These are phyloP conservation scores for Eupithecia pulchellata DNA, from an alignment of 2,888 invertebrate species.

Conservation along the genomic window DNA sequence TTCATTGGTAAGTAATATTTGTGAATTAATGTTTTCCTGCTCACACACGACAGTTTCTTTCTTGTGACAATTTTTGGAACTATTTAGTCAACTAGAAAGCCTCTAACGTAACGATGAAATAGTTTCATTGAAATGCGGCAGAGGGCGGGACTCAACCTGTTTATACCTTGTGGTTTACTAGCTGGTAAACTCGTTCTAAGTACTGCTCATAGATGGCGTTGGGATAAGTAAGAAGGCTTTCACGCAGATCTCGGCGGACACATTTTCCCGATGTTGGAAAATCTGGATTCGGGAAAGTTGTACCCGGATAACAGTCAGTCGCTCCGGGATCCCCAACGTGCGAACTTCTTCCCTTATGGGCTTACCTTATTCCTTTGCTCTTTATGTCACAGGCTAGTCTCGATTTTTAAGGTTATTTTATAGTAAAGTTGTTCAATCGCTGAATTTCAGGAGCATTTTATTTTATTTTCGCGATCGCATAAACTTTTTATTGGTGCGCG, in stretches of 20 bases:
- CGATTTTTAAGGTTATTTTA: slow-evolving; percentile 37
- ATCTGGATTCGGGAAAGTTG: slow-evolving; percentile 71
- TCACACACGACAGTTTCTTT: neutral
- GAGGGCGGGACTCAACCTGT: slow-evolving; percentile 16
- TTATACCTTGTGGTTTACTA: neutral
- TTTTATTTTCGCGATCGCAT: slow-evolving; percentile 40
- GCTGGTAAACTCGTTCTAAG: slow-evolving; percentile 22
- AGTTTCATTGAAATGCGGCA: slow-evolving; percentile 6
- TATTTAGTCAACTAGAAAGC: slow-evolving; percentile 1
- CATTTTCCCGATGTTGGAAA: slow-evolving; percentile 55
- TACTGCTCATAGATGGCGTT: slow-evolving; percentile 46
- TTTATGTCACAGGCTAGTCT: slow-evolving; percentile 31
- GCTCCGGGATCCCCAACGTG: slow-evolving; percentile 72
- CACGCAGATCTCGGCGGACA: slow-evolving; percentile 42
- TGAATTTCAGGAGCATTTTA: slow-evolving; percentile 33
- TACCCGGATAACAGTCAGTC: slow-evolving; percentile 77
- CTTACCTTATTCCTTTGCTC: slow-evolving; percentile 32
- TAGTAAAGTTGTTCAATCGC: slow-evolving; percentile 46
- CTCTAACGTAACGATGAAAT: neutral
- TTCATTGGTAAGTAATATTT: neutral
- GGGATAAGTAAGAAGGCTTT: slow-evolving; percentile 23
- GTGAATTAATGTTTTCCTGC: neutral
- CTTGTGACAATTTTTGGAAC: neutral
- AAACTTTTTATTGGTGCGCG: slow-evolving; percentile 74
- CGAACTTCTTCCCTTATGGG: slow-evolving; percentile 57